Percentiles rank a stretch among this genome's conserved stretches.
phyloP scores from a whole-genome alignment of 2,113 vertebrate genomes.

The Octodon degus region DNA sequence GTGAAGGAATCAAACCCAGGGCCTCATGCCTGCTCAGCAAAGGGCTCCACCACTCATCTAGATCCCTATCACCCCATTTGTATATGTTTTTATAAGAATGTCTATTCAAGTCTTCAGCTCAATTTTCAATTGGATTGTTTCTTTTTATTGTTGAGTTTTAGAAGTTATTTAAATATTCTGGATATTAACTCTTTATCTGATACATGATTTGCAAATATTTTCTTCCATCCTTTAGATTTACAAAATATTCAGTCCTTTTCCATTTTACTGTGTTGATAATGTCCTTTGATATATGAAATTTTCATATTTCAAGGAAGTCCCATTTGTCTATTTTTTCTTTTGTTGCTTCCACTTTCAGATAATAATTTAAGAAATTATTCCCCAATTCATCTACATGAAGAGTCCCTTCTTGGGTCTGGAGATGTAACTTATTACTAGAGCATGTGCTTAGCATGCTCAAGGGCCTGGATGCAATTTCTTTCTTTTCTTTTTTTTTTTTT shows the following conservation, averaged over 20 bases:
- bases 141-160: background rate
- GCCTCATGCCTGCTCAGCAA: background rate
- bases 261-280: constrained; percentile 18
- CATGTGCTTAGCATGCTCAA: background rate
- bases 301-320: constrained; percentile 17
- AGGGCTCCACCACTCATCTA: background rate
- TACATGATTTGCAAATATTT: constrained; percentile 13
- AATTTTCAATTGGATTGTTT: constrained; percentile 34
- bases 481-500: too few species aligned
- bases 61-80: background rate
- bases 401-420: background rate
- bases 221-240: background rate
- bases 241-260: background rate
- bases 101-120: background rate
- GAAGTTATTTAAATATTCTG: constrained; percentile 9
- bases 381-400: constrained; percentile 3
- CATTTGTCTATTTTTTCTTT: constrained; percentile 42
- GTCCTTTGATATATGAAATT: constrained; percentile 16
- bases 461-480: background rate
- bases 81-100: background rate
- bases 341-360: background rate
- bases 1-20: background rate
- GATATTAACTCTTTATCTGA: background rate
- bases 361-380: background rate
- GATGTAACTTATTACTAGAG: background rate